These are phyloP conservation scores for Chroicocephalus ridibundus DNA, from an alignment of 2,113 vertebrate species.

Conservation along the genomic window DNA sequence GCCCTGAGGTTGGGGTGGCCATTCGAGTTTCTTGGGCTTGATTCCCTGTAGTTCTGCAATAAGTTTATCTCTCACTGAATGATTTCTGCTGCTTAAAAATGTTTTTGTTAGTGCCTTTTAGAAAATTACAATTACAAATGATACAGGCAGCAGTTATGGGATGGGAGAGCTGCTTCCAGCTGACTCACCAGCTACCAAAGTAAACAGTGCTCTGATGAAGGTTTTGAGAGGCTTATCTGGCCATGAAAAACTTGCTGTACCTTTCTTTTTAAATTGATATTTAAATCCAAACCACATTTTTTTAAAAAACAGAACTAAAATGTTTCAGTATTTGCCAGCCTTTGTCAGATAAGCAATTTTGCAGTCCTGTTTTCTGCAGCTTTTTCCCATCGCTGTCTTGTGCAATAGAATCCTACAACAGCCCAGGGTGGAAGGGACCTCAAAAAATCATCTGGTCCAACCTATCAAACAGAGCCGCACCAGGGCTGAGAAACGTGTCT, in stretches of 20 bases:
- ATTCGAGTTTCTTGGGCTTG: not conserved
- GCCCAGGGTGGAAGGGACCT: not conserved
- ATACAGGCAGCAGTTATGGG: not conserved
- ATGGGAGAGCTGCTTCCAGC: not conserved
- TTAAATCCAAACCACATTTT: not conserved
- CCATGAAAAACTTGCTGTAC: not conserved
- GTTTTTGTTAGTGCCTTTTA: constrained; percentile 24
- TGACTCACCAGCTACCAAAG: not conserved
- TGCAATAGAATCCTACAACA: not conserved
- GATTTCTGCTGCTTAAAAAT: not conserved
- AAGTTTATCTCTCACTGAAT: not conserved
- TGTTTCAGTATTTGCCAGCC: not conserved
- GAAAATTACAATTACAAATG: not conserved
- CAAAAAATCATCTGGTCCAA: accelerated
- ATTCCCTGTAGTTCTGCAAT: not conserved
- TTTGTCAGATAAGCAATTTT: not conserved
- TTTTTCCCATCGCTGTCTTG: not conserved
- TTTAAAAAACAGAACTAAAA: not conserved
- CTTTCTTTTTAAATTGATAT: not conserved
- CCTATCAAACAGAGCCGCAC: not conserved
- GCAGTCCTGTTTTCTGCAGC: not conserved
- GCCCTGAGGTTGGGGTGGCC: not conserved
- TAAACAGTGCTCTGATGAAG: not conserved
- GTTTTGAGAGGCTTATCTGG: not conserved
- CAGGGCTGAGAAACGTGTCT: not conserved